phyloP scores from a whole-genome alignment of 2,888 invertebrate species.

The Lepeophtheirus nordmannii region DNA sequence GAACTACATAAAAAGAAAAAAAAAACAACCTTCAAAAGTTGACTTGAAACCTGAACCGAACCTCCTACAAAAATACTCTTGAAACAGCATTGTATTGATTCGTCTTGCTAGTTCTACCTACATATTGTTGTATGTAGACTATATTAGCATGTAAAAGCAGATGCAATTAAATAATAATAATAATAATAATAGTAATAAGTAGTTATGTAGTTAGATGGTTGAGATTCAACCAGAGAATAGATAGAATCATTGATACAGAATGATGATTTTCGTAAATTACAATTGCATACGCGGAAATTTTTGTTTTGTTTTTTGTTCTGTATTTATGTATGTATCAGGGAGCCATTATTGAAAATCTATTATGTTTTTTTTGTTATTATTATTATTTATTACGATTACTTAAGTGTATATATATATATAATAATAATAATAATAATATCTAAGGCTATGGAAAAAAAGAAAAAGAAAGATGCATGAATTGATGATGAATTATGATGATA shows the following conservation, averaged over 20 bases:
- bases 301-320: background rate
- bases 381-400: background rate
- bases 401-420: background rate
- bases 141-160: too few relatives aligned
- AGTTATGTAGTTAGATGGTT: too few relatives aligned
- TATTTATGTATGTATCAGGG: background rate
- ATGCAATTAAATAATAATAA: too few relatives aligned
- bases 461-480: background rate
- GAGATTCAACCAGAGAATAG: too few relatives aligned
- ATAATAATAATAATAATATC: background rate
- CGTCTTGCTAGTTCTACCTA: too few relatives aligned
- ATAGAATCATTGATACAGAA: background rate
- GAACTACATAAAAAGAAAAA: too few relatives aligned
- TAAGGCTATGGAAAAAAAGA: background rate
- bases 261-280: background rate
- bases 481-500: slow-evolving; percentile 1
- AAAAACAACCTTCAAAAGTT: too few relatives aligned
- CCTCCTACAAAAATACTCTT: too few relatives aligned
- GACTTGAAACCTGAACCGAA: too few relatives aligned
- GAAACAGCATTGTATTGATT: too few relatives aligned
- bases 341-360: slow-evolving; percentile 6
- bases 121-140: too few relatives aligned
- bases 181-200: too few relatives aligned
- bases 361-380: background rate
- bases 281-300: slow-evolving; percentile 8